A percentile compares a stretch with the other conserved stretches of the same genome.
These are phyloP conservation scores for Marasmarcha lunaedactyla DNA, from an alignment of 2,888 invertebrate genomes.

Conservation along the genomic window DNA sequence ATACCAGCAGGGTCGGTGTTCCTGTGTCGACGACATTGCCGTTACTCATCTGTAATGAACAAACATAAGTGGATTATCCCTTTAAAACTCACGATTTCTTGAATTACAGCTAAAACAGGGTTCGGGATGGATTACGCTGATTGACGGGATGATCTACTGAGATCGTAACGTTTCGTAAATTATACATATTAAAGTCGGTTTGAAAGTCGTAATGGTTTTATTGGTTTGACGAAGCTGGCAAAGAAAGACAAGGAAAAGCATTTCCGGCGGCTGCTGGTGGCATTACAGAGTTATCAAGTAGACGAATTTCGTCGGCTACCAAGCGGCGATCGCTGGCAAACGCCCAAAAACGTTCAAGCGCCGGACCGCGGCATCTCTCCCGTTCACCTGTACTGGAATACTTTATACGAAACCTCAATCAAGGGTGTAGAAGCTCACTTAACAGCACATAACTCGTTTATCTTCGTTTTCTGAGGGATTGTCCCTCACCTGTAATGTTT, in stretches of 20 bases:
- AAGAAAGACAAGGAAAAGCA: too few relatives aligned
- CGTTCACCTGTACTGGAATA: slow-evolving; percentile 60
- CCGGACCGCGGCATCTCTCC: slow-evolving; percentile 51
- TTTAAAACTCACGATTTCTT: not conserved
- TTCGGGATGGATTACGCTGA: not conserved
- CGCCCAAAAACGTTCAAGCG: slow-evolving; percentile 58
- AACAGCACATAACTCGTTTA: too few relatives aligned
- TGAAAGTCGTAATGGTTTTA: too few relatives aligned
- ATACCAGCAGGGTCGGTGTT: slow-evolving; percentile 66
- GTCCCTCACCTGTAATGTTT: too few relatives aligned
- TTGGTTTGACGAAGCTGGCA: too few relatives aligned
- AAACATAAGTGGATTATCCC: slow-evolving; percentile 13
- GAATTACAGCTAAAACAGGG: not conserved
- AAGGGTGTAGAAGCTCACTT: slow-evolving; percentile 2
- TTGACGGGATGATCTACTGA: not conserved
- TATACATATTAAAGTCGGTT: too few relatives aligned
- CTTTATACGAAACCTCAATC: slow-evolving; percentile 25
- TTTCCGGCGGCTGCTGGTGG: slow-evolving; percentile 32
- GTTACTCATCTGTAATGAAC: slow-evolving; percentile 66
- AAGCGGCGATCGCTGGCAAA: slow-evolving; percentile 46
- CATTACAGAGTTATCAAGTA: slow-evolving; percentile 34
- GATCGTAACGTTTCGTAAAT: too few relatives aligned
- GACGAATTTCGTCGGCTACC: slow-evolving; percentile 28
- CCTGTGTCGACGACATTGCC: slow-evolving; percentile 70
- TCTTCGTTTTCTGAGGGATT: too few relatives aligned